Base-by-base conservation (phyloP, 2,888 invertebrate genomes). In the Synanthedon andrenaeformis region DNA sequence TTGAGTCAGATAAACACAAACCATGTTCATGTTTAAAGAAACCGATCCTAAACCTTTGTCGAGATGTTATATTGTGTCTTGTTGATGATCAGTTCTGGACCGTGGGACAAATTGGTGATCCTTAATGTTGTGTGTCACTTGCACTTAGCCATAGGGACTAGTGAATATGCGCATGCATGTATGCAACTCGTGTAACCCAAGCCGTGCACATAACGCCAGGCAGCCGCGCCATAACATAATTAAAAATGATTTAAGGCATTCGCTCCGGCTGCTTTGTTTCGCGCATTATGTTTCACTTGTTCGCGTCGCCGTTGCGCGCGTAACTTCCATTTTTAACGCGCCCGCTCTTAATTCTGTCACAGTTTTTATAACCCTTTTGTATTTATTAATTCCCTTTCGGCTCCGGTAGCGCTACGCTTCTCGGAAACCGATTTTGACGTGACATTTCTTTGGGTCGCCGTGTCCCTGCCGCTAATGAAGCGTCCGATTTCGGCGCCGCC, bases 171-270 rank as follows among this genome's bases (percentile, higher is more conserved):
- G 41, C 51, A 28, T 51, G 62, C 59, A 52, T 49, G 61, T 62
- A 57, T 60, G 58, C 59, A 59, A 59, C 63, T 63, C 66, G 57
- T 65, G 82, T 78, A 82, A 81, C 77, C 75, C 72, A 71, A 82
- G 68, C 74, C 78, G 52, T 50, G 49, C 45, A 42, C 49, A 50
- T 23, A 14, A 35, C 52, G 49, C n/a, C 49, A 49, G 14, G 42
- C 35, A 23, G 42, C 35, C 53, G 74, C 65, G 84, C 87, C 87
- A 87, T 87, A 87, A 87, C 87, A 87, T 87, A 87, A 87, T 87
- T 87, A 87, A 87, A 87, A 87, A 86, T 87, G 87, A 87, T 87
- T 87, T 87, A 87, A 84, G 76, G 84, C 85, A 84, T 86, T 85
- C 85, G 87, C 85, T 82, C 80, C 86, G 87, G 83, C 87, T 86